Percentiles rank a stretch among this genome's conserved stretches.
These are phyloP conservation scores for Pemphredon lugubris DNA, from an alignment of 2,888 invertebrate genomes.

Conservation along the genomic window DNA sequence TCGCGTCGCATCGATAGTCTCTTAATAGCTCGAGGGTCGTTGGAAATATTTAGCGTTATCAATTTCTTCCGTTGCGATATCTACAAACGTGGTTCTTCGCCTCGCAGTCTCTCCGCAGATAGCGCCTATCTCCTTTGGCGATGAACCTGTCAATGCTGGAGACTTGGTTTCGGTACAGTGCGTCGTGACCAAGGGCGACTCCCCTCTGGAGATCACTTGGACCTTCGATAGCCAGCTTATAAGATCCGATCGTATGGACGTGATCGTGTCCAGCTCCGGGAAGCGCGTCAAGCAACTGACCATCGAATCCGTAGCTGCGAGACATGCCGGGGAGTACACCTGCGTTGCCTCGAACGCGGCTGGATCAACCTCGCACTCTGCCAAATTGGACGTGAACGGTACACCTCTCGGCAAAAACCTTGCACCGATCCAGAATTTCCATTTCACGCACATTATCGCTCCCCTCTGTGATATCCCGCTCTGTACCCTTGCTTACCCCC, in stretches of 20 bases:
- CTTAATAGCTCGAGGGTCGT: neutral
- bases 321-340: conserved; percentile 88
- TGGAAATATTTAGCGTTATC: neutral
- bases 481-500: too few relatives aligned
- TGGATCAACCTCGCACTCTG: conserved; percentile 86
- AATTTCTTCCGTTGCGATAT: neutral
- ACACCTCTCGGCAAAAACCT: conserved; percentile 69
- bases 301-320: conserved; percentile 87
- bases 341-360: conserved; percentile 84
- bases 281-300: conserved; percentile 82
- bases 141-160: conserved; percentile 89
- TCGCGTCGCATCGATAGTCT: conserved; percentile 3
- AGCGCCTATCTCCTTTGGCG: conserved; percentile 88
- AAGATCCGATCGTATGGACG: conserved; percentile 66
- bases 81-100: conserved; percentile 44
- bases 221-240: conserved; percentile 82
- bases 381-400: conserved; percentile 89
- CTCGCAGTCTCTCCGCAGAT: conserved; percentile 87
- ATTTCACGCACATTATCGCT: neutral
- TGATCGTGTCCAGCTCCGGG: conserved; percentile 71
- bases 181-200: conserved; percentile 89
- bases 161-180: conserved; percentile 89
- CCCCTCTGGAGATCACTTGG: conserved; percentile 90
- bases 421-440: neutral
- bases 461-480: neutral